Percentiles rank a stretch among this genome's conserved stretches.
Evolutionary conservation across 2,113 vertebrate genomes (phyloP).

Genomic region (Dascyllus trimaculatus): DNA sequence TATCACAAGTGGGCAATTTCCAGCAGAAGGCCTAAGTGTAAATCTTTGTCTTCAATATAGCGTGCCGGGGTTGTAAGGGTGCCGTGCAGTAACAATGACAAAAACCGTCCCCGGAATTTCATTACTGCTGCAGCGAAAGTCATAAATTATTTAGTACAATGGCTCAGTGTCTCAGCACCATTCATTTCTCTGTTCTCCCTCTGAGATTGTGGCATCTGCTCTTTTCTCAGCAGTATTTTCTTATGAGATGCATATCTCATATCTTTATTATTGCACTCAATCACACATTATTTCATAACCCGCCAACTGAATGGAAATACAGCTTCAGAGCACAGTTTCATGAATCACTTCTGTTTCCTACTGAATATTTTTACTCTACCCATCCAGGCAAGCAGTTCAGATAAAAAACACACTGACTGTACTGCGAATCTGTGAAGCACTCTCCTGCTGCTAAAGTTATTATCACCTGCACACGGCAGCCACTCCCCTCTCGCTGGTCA

Average conservation of each 20-base stretch:
- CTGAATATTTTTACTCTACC: background rate
- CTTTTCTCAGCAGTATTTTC: constrained; percentile 47
- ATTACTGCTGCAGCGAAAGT: constrained; percentile 78
- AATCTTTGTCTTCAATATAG: constrained; percentile 58
- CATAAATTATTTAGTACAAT: constrained; percentile 81
- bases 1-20: constrained; percentile 51
- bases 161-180: constrained; percentile 72
- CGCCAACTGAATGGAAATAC: background rate
- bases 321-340: background rate
- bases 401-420: background rate
- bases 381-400: background rate
- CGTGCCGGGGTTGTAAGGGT: constrained; percentile 36
- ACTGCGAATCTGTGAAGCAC: background rate
- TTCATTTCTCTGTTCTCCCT: constrained; percentile 66
- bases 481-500: constrained; percentile 78
- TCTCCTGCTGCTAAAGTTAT: background rate
- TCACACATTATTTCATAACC: background rate
- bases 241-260: constrained; percentile 15
- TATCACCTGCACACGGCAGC: constrained; percentile 79
- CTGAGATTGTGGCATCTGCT: constrained; percentile 61
- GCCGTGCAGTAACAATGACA: constrained; percentile 67
- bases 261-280: constrained; percentile 7
- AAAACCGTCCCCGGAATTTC: constrained; percentile 72
- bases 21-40: constrained; percentile 51
- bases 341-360: background rate